Evolutionary conservation across 2,797 vertebrate species (phyloP), one percentile per base, ranked within the genome.

Genomic region (Gambelia wislizenii): DNA sequence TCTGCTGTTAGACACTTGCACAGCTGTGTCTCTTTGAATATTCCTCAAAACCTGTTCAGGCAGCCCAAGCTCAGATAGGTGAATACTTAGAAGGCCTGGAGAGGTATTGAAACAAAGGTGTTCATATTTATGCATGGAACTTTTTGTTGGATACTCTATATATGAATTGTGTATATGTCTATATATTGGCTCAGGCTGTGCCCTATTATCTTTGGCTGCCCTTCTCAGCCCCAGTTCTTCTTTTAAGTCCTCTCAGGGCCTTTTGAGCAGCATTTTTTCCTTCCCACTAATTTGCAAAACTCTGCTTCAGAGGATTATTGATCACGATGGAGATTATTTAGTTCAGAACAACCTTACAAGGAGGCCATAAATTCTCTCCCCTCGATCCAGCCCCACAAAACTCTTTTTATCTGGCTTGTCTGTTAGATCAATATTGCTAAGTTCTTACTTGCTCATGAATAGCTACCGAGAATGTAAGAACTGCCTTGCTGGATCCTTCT

Each of bases 121-220:
- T 33, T 76, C 54, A 54, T 84, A 75, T 42, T 91, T 89, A 89
- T 64, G 75, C 49, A 82, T 27, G 14, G 64, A 94, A 81, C 42
- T 94, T 92, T 49, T 80, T 84, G 85, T 82, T 80, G 90, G 87
- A 89, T 84, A 87, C 75, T 90, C 93, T 82, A 81, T n/a, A n/a
- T n/a, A n/a, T n/a, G n/a, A n/a, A n/a, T n/a, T n/a, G n/a, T n/a
- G 83, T 64, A 91, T 87, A 83, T 25, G 75, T 81, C 39, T 87
- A 22, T 86, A 30, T 76, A 79, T 91, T 80, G 86, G 83, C 81
- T 89, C 64, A 20, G 89, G 78, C 61, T 56, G 91, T 92, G 83
- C 79, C 78, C 18, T 22, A 25, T 90, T 86, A 89, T 84, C 87
- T 94, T 78, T 94, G 91, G 89, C 92, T 93, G 91, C 84, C 87